Evolutionary conservation across 2,797 vertebrate genomes (phyloP), one percentile per base, ranked within the genome.

Genomic region (Cercopithecus hamlyni): DNA sequence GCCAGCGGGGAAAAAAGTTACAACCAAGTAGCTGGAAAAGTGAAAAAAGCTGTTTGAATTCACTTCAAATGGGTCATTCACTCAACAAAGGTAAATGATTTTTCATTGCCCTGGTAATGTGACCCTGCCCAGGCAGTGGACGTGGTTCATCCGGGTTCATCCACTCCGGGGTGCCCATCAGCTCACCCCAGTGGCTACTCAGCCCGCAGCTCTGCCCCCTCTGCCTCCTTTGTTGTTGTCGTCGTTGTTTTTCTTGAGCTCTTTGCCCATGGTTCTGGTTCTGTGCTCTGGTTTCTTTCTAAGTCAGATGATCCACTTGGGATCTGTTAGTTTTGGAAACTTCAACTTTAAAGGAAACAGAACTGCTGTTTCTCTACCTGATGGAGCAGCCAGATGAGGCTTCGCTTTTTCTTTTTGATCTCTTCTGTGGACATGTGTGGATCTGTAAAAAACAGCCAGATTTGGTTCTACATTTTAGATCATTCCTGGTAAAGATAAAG

Each of bases 221-320:
- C 55, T 1, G 36, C 39, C 39, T 45, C 45, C 39, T 64, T 20
- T 75, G 36, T 45, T 39, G 75, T 41, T 30, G 57, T 41, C n/a
- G 2, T 41, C 43, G 4, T 5, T 27, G 9, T 8, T 95, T 97
- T 76, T 75, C 75, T 87, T 45, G 45, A 93, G 86, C 36, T 75
- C 3, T 81, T 77, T 75, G 93, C 70, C 36, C 48, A 4, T 0
- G 1, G 45, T 36, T 77, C 77, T 39, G 10, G 11, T 57, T 90
- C 81, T 92, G 64, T 88, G 87, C 72, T 70, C 76, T 72, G 81
- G 55, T 93, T 91, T 96, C 88, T 70, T 96, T 93, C 36, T 33
- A 26, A 48, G 64, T 88, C 75, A 64, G 22, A 39, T 83, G 57
- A 50, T 88, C 77, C 33, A 26, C 72, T 91, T 15, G 39, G 30